Conservation (phyloP, 2,113 vertebrate species). For the Equus przewalskii region DNA sequence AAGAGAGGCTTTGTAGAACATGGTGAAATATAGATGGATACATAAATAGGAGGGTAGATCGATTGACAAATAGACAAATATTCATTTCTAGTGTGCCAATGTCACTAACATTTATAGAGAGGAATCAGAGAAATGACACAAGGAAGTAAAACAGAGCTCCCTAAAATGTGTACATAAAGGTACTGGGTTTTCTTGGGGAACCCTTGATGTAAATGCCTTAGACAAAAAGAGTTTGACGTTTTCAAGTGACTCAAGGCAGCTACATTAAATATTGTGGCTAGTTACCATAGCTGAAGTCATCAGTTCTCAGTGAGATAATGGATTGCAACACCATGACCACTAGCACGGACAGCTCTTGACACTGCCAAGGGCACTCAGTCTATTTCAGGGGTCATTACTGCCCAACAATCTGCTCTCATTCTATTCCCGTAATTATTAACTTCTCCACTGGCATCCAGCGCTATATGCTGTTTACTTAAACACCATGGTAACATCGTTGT, state of each 20-base stretch:
- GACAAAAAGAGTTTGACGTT: background rate
- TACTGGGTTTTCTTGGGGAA: conserved; percentile 26
- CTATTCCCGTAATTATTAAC: conserved; percentile 51
- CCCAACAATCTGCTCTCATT: conserved; percentile 45
- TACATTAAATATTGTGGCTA: conserved; percentile 59
- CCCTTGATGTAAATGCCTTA: conserved; percentile 4
- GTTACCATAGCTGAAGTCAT: conserved; percentile 54
- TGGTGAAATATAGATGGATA: background rate
- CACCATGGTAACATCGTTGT: conserved; percentile 44
- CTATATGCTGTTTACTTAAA: conserved; percentile 48
- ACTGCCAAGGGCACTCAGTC: background rate
- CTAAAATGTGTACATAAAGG: conserved; percentile 38
- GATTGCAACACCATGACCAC: conserved; percentile 47
- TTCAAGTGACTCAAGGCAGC: conserved; percentile 44
- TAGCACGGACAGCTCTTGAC: conserved; percentile 39
- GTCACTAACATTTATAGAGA: conserved; percentile 47
- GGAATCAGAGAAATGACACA: background rate
- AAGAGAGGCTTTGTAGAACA: conserved; percentile 12
- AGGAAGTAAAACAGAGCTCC: conserved; percentile 12
- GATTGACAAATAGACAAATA: conserved; percentile 38
- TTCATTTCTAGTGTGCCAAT: conserved; percentile 41
- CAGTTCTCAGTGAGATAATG: conserved; percentile 45
- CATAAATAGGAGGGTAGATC: background rate
- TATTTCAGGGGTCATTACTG: conserved; percentile 37
- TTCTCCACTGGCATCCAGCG: conserved; percentile 28